A percentile compares a stretch with the other conserved stretches of the same genome.
Conservation (phyloP, 2,797 vertebrate genomes). For the Distichodus sexfasciatus region DNA sequence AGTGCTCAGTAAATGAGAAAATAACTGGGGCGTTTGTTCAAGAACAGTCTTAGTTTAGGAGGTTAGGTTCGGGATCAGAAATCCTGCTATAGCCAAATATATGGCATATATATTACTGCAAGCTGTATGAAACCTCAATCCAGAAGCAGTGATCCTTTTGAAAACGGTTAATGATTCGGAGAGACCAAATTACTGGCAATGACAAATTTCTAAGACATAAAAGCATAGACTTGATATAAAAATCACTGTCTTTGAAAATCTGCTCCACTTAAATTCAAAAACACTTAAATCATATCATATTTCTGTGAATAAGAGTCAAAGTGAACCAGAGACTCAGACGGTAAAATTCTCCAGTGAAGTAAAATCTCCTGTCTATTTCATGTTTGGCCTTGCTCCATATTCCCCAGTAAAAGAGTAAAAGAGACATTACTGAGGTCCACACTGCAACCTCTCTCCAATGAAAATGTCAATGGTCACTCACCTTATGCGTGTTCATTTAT, state of each 20-base stretch:
- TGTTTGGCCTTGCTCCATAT: slow-evolving; percentile 14
- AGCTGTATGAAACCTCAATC: not conserved
- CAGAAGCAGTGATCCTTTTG: not conserved
- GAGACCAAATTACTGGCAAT: no score
- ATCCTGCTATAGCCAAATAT: no score
- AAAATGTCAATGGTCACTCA: slow-evolving; percentile 48
- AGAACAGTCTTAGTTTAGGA: no score
- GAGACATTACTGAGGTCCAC: slow-evolving; percentile 46
- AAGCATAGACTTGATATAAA: no score
- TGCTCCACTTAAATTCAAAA: no score
- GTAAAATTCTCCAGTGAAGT: not conserved
- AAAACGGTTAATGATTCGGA: no score
- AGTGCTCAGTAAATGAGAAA: not conserved
- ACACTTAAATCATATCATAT: no score
- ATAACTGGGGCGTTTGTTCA: not conserved
- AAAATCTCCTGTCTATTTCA: slow-evolving; percentile 10
- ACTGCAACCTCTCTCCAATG: slow-evolving; percentile 40
- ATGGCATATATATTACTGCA: not conserved
- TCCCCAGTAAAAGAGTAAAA: slow-evolving; percentile 39
- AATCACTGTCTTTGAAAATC: no score
- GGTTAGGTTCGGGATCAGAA: no score
- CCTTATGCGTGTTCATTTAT: slow-evolving; percentile 50
- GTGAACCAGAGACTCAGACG: not conserved
- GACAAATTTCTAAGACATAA: no score
- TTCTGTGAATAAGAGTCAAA: no score